A percentile compares a stretch with the other conserved stretches of the same genome.
Evolutionary conservation across 2,113 vertebrate species (phyloP).

Genomic region (Pipra filicauda): DNA sequence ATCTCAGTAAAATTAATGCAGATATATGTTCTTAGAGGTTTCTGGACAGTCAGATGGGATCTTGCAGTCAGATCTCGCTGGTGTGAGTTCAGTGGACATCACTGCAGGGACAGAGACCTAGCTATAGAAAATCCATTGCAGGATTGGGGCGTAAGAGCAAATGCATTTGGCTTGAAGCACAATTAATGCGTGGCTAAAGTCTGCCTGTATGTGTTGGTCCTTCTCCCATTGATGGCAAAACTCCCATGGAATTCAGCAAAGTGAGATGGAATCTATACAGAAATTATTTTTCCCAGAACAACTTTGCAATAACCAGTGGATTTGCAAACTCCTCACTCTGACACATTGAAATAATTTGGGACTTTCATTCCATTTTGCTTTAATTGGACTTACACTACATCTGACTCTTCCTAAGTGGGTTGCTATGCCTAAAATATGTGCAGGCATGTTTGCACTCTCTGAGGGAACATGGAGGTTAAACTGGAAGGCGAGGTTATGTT

Average conservation of each 20-base stretch:
- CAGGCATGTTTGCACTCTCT: constrained; percentile 54
- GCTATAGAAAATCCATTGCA: background rate
- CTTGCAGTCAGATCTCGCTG: background rate
- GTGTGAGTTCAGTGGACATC: background rate
- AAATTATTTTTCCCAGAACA: constrained; percentile 48
- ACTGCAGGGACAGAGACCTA: background rate
- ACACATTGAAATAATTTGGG: constrained; percentile 66
- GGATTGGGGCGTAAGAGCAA: background rate
- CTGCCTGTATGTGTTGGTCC: background rate
- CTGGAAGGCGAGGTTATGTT: constrained; percentile 38
- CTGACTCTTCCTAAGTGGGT: constrained; percentile 43
- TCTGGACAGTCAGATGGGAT: background rate
- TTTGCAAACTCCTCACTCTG: constrained; percentile 27
- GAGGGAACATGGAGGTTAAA: constrained; percentile 44
- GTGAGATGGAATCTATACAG: background rate
- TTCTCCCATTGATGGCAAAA: background rate
- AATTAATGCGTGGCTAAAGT: background rate
- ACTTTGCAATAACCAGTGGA: constrained; percentile 29
- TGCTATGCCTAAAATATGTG: constrained; percentile 45
- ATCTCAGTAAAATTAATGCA: background rate
- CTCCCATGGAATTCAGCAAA: constrained; percentile 7
- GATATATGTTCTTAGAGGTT: background rate
- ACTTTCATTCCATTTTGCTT: constrained; percentile 47
- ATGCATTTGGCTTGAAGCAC: background rate
- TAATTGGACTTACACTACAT: constrained; percentile 42